A percentile compares a stretch with the other conserved stretches of the same genome.
Conservation (phyloP, 2,888 invertebrate genomes). For the Noctua fimbriata region DNA sequence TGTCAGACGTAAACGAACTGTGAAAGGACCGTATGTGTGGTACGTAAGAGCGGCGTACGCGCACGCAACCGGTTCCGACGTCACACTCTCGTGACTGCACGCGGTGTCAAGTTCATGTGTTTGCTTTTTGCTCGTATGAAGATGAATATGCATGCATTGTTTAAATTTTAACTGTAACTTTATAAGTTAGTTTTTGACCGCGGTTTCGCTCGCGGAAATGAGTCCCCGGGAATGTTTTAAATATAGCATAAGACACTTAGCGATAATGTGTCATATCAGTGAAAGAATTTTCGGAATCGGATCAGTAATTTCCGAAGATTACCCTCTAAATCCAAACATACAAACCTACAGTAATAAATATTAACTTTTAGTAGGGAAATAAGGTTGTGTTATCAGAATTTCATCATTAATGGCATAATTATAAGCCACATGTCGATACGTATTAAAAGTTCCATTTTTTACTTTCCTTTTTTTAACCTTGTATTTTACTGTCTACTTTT, state of each 20-base stretch:
- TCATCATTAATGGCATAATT: neutral
- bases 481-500: neutral
- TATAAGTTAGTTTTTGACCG: neutral
- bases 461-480: neutral
- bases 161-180: constrained; percentile 19
- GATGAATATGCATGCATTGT: constrained; percentile 22
- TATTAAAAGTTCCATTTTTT: neutral
- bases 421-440: neutral
- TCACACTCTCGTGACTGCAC: constrained; percentile 53
- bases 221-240: neutral
- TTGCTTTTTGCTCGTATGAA: constrained; percentile 29
- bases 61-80: constrained; percentile 63
- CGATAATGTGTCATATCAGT: neutral
- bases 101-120: constrained; percentile 64
- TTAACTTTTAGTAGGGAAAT: neutral
- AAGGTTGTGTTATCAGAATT: neutral
- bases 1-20: neutral
- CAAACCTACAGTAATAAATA: neutral
- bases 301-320: neutral
- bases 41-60: constrained; percentile 48
- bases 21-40: constrained; percentile 4
- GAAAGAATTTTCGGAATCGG: neutral
- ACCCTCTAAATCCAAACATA: neutral
- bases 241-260: neutral
- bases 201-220: neutral